A percentile compares a stretch with the other conserved stretches of the same genome.
These are phyloP conservation scores for Pollenia amentaria DNA, from an alignment of 2,888 invertebrate genomes.

Conservation along the genomic window DNA sequence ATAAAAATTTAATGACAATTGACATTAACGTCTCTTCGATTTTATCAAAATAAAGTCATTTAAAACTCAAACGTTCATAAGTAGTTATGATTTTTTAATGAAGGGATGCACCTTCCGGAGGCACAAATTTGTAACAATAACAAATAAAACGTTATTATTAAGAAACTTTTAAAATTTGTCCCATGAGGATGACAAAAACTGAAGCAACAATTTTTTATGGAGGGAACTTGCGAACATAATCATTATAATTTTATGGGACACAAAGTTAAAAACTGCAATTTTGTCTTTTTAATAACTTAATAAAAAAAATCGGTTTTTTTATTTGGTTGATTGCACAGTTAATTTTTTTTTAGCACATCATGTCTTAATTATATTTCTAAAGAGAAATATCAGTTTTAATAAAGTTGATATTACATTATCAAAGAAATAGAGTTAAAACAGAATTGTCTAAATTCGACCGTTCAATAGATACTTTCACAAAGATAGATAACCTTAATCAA, in stretches of 20 bases:
- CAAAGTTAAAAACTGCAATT: background rate
- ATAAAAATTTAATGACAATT: slow-evolving; percentile 51
- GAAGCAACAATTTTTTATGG: slow-evolving; percentile 19
- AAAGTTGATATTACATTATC: no score
- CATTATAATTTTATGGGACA: slow-evolving; percentile 41
- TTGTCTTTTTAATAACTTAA: background rate
- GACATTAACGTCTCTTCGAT: slow-evolving; percentile 34
- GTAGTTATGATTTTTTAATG: slow-evolving; percentile 32
- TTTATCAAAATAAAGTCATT: slow-evolving; percentile 59
- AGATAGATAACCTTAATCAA: no score
- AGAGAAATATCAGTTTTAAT: no score
- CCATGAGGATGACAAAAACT: slow-evolving; percentile 15
- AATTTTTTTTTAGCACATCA: no score
- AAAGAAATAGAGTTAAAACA: no score
- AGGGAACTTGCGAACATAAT: slow-evolving; percentile 10
- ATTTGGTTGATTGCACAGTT: background rate
- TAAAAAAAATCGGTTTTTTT: background rate
- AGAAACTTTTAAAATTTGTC: slow-evolving; percentile 51
- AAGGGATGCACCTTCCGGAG: slow-evolving; percentile 28
- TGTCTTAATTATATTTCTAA: no score
- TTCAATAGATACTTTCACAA: no score
- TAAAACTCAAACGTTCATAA: slow-evolving; percentile 4
- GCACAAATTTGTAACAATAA: slow-evolving; percentile 53
- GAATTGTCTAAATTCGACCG: no score
- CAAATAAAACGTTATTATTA: slow-evolving; percentile 51